phyloP scores from a whole-genome alignment of 2,888 invertebrate species.

The Salpingus planirostris region DNA sequence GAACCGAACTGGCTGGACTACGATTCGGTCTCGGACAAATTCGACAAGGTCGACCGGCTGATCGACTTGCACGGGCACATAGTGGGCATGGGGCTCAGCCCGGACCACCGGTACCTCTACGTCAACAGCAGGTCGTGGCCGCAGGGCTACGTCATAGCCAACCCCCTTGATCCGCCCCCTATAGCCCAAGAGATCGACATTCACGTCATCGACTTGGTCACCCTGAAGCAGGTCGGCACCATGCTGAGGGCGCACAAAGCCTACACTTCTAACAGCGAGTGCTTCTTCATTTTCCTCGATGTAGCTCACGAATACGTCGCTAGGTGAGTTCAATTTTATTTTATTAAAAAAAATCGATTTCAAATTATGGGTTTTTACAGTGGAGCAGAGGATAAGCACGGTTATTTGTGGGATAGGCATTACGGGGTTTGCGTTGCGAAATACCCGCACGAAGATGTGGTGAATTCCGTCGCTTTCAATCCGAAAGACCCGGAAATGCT shows the following conservation, averaged over 20 bases:
- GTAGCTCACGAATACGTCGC: conserved; percentile 76
- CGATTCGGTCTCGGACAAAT: conserved; percentile 57
- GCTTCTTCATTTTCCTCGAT: conserved; percentile 79
- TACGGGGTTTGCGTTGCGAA: conserved; percentile 69
- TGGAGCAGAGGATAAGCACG: conserved; percentile 76
- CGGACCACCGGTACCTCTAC: conserved; percentile 73
- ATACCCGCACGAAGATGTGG: conserved; percentile 69
- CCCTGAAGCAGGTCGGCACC: conserved; percentile 64
- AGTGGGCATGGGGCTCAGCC: conserved; percentile 78
- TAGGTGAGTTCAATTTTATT: no score
- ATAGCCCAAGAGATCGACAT: conserved; percentile 82
- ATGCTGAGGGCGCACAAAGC: conserved; percentile 73
- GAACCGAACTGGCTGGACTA: conserved; percentile 62
- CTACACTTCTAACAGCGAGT: conserved; percentile 75
- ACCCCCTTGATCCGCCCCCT: conserved; percentile 72
- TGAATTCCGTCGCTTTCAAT: conserved; percentile 80
- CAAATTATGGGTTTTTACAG: conserved; percentile 50
- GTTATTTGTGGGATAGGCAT: conserved; percentile 78
- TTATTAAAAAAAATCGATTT: no score
- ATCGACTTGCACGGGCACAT: conserved; percentile 81
- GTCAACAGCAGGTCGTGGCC: conserved; percentile 82
- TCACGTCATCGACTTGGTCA: conserved; percentile 74
- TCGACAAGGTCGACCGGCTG: conserved; percentile 67
- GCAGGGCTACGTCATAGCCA: conserved; percentile 60
- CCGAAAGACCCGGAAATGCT: conserved; percentile 71